Evolutionary conservation across 2,888 invertebrate species (phyloP), one percentile per base, ranked within the genome.

Genomic region (Netelia fuscicornis): DNA sequence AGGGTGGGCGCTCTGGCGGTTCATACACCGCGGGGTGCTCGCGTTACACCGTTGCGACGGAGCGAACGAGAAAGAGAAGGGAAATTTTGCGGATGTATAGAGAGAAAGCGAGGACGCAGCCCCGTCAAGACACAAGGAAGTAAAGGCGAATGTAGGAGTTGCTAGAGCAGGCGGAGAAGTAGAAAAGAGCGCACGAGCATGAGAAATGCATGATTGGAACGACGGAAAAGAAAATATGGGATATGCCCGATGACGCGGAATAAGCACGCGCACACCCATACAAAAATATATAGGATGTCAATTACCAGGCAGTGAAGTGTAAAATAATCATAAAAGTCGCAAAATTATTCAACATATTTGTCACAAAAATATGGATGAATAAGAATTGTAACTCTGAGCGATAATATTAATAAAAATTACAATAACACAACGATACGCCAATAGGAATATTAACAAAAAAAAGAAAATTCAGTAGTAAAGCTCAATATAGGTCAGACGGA

Each of bases 121-220:
- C 70, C 64, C 70, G 54, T 60, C 54, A 37, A 70, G 67, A 42
- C 68, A 68, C 77, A 64, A 58, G 60, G 58, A 54, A 25, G 65
- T 65, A 60, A 67, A 71, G 54, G n/a, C 13, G 25, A 37, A 42
- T 13, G 44, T 25, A 44, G 54, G 44, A 65, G 71, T 58, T 67
- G 68, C 60, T 62, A 64, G 23, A 65, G 77, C 85, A 86, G 84
- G 80, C 86, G 84, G 81, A 86, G 77, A 76, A 78, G 84, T 67
- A 76, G 78, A 86, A 83, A 85, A 86, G 85, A 81, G 81, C 85
- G 81, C 74, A 80, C 23, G 87, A 80, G 86, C 86, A 84, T 86
- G 85, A 86, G 88, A 87, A 68, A 81, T 70, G n/a, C 48, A 84
- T 79, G 44, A 77, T 79, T 80, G 72, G 67, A 76, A 65, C 17